phyloP scores from a whole-genome alignment of 2,888 invertebrate genomes.

The Ceratothoa steindachneri region DNA sequence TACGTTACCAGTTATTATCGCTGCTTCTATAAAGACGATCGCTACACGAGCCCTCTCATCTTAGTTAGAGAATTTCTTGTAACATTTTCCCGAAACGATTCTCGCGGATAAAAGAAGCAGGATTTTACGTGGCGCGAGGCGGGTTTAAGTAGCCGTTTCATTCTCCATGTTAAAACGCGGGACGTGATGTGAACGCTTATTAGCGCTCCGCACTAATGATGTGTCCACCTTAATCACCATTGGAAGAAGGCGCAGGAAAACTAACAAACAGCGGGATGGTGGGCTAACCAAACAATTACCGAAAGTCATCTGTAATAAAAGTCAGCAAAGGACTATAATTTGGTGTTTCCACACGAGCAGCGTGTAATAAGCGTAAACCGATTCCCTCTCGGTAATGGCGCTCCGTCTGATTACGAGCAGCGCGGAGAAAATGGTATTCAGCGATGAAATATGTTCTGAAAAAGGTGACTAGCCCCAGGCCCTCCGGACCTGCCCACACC shows the following conservation, averaged over 20 bases:
- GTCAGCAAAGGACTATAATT: constrained; percentile 8
- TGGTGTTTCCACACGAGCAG: constrained; percentile 7
- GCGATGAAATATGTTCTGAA: neutral
- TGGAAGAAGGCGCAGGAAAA: constrained; percentile 10
- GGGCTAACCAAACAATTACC: constrained; percentile 15
- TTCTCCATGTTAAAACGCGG: constrained; percentile 6
- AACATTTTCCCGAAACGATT: neutral
- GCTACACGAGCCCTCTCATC: neutral
- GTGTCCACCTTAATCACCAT: constrained; percentile 9
- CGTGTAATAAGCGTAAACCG: constrained; percentile 12
- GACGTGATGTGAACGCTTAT: constrained; percentile 1
- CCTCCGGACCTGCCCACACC: constrained; percentile 3
- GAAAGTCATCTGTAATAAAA: constrained; percentile 13
- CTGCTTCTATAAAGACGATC: neutral
- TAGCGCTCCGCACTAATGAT: neutral
- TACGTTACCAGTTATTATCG: neutral
- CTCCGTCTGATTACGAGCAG: neutral
- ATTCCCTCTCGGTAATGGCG: neutral
- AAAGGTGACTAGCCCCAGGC: neutral
- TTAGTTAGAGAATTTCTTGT: neutral
- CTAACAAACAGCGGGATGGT: constrained; percentile 15
- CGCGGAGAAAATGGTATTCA: neutral
- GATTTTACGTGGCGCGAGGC: neutral
- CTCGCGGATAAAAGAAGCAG: neutral
- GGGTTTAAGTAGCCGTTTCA: constrained; percentile 12